A percentile compares a stretch with the other conserved stretches of the same genome.
Evolutionary conservation across 2,113 vertebrate genomes (phyloP).

Genomic region (Phrynocephalus versicolor): DNA sequence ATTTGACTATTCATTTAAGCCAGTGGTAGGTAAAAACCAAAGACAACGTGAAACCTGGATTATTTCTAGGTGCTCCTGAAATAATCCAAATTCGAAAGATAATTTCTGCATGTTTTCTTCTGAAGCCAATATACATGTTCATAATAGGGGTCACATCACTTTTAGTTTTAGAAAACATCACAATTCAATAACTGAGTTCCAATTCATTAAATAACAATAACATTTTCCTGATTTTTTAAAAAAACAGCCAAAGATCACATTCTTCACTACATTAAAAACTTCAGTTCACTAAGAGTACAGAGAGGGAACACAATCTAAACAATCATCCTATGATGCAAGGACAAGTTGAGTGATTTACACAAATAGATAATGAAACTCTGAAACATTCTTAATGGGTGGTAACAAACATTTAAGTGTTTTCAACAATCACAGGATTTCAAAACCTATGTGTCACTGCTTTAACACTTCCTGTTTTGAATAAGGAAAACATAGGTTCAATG

Average conservation of each 20-base stretch:
- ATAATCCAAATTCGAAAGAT: neutral
- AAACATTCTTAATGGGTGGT: slow-evolving; percentile 8
- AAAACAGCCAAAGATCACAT: neutral
- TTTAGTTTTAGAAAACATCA: neutral
- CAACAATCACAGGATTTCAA: neutral
- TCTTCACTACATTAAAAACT: neutral
- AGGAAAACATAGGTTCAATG: neutral
- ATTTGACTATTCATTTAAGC: neutral
- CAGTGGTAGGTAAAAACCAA: neutral
- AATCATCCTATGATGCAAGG: neutral
- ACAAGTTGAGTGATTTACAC: neutral
- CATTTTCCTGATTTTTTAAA: neutral
- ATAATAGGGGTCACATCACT: neutral
- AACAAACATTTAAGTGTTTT: neutral
- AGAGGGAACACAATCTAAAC: neutral
- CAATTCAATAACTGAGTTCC: neutral
- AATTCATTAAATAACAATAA: neutral
- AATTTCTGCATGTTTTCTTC: neutral
- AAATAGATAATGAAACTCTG: neutral
- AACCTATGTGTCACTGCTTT: neutral
- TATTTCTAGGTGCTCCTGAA: neutral
- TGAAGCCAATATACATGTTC: neutral
- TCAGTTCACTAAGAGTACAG: neutral
- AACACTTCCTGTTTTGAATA: neutral
- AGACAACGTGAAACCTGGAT: neutral